Evolutionary conservation across 2,888 invertebrate species (phyloP), one percentile per base, ranked within the genome.

Genomic region (Lottia scabra): DNA sequence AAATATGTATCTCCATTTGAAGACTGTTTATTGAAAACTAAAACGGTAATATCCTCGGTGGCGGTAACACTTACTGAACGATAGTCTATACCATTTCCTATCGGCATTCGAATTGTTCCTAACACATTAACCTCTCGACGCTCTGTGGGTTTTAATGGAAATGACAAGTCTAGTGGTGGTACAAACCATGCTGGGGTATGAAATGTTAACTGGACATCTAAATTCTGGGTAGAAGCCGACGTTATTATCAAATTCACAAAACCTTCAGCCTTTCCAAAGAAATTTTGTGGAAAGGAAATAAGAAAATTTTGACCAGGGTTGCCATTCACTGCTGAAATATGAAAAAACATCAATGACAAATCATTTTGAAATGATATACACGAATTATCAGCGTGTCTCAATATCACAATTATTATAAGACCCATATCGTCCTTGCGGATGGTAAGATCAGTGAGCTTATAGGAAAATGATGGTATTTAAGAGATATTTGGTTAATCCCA

Each of bases 1-100:
- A 64, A 8, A 23, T 23, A 72, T 12, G 43, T 12, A 68, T 72
- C 72, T 0, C 72, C 72, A 44, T 72, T 72, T 16, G 72, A 72
- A 1, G 4, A 6, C 1, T 19, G 44, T 6, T 1, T 56, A 64
- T 56, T 72, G 43, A 19, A 46, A 1, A 68, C 68, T 6, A 67
- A 67, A 16, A 72, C 56, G 1, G 15, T 26, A 4, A 72, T 45
- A 12, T 38, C 15, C 2, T n/a, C 68, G 1, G 30, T 68, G 8
- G 67, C 15, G 0, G n/a, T 3, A 10, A 72, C 43, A 19, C 38
- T n/a, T 13, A 68, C 19, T 13, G 63, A 68, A 65, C 67, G 64
- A 64, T 67, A n/a, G 12, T 64, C 30, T 19, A 72, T 16, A 6
- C 38, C 15, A 27, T 10, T 72, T 12, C 72, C 72, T 23, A 45